Percentiles rank a stretch among this genome's conserved stretches.
These are phyloP conservation scores for Cryptocheilus praepositus DNA, from an alignment of 2,888 invertebrate species.

Conservation along the genomic window DNA sequence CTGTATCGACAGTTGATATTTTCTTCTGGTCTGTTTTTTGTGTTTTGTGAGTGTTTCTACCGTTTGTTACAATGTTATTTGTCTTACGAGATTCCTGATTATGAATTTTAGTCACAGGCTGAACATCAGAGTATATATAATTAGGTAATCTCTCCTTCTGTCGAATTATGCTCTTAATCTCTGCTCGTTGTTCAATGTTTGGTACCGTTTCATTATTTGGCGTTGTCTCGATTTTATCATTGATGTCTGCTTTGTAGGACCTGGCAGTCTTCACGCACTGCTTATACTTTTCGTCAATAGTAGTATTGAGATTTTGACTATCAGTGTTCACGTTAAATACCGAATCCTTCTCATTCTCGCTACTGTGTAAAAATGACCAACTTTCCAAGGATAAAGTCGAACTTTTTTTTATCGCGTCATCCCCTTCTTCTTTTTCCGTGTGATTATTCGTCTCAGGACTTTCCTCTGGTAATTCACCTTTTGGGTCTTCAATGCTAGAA, in stretches of 20 bases:
- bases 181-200: not conserved
- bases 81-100: constrained; percentile 22
- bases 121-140: constrained; percentile 43
- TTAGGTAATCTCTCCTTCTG: constrained; percentile 53
- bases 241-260: constrained; percentile 5
- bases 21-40: constrained; percentile 24
- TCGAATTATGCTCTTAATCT: not conserved
- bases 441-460: constrained; percentile 6
- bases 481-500: constrained; percentile 1
- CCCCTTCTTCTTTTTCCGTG: constrained; percentile 7
- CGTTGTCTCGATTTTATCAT: constrained; percentile 9
- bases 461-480: constrained; percentile 14
- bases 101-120: constrained; percentile 24
- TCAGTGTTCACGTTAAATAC: constrained; percentile 31
- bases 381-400: constrained; percentile 7
- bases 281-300: constrained; percentile 70
- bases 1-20: constrained; percentile 43
- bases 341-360: constrained; percentile 40
- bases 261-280: constrained; percentile 68
- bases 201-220: constrained; percentile 7
- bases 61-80: constrained; percentile 10
- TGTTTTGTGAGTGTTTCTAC: constrained; percentile 25
- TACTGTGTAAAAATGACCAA: constrained; percentile 31
- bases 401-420: not conserved
- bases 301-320: constrained; percentile 54